phyloP scores from a whole-genome alignment of 2,113 vertebrate species.

The Psammodynastes pulverulentus region DNA sequence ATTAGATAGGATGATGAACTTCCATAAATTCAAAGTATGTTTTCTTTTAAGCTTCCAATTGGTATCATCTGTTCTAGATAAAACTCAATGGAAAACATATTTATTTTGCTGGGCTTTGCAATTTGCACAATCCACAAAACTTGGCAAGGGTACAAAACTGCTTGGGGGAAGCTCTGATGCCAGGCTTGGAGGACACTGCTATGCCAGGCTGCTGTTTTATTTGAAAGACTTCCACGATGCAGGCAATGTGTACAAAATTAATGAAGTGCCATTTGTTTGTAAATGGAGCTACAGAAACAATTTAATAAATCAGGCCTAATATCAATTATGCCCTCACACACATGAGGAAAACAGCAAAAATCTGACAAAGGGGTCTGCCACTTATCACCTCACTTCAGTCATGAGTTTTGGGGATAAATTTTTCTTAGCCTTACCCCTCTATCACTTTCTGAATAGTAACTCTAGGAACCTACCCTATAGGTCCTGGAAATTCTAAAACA shows the following conservation, averaged over 20 bases:
- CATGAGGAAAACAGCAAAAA: neutral
- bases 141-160: neutral
- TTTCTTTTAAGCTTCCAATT: neutral
- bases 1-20: neutral
- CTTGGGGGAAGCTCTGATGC: neutral
- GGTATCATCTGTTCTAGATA: neutral
- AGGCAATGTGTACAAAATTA: neutral
- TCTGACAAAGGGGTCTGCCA: neutral
- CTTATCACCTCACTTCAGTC: neutral
- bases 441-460: neutral
- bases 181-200: neutral
- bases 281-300: neutral
- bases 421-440: neutral
- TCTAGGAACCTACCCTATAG: neutral
- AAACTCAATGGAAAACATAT: neutral
- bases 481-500: neutral
- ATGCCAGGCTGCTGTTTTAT: neutral
- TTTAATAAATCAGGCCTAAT: neutral
- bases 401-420: neutral
- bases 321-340: neutral
- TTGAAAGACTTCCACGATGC: neutral
- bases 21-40: neutral
- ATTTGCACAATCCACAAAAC: neutral
- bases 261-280: neutral
- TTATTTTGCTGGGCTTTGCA: neutral